Evolutionary conservation across 2,888 invertebrate species (phyloP).

Genomic region (Conomelus anceps): DNA sequence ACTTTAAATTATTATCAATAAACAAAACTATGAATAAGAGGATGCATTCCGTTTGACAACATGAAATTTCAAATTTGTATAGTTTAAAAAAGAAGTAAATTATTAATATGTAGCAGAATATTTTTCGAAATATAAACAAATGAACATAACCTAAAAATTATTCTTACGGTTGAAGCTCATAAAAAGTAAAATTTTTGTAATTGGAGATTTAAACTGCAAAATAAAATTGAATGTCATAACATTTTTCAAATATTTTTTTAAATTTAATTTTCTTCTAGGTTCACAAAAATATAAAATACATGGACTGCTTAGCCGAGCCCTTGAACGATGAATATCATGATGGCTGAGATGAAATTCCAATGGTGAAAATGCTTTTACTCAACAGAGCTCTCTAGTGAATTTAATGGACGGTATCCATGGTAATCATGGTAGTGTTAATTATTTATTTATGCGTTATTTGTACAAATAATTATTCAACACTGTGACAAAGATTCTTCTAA

Average conservation of each 20-base stretch:
- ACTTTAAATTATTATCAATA: too few relatives aligned
- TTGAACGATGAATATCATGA: neutral
- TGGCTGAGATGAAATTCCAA: slow-evolving; percentile 1
- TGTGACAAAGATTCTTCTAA: neutral
- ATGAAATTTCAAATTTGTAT: too few relatives aligned
- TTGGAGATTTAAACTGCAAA: too few relatives aligned
- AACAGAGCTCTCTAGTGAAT: slow-evolving; percentile 20
- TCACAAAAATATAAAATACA: neutral
- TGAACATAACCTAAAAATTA: too few relatives aligned
- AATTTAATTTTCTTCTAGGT: neutral
- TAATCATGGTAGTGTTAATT: slow-evolving; percentile 24
- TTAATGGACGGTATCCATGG: slow-evolving; percentile 21
- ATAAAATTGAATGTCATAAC: too few relatives aligned
- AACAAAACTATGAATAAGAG: too few relatives aligned
- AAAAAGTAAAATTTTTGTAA: too few relatives aligned
- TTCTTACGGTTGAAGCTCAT: too few relatives aligned
- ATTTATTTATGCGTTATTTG: slow-evolving; percentile 16
- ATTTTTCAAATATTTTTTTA: neutral
- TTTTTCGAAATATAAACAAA: too few relatives aligned
- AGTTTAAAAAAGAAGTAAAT: too few relatives aligned
- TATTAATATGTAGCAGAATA: too few relatives aligned
- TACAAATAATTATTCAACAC: neutral
- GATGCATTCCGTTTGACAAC: too few relatives aligned
- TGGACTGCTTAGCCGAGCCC: neutral
- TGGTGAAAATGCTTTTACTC: neutral